Base-by-base conservation (phyloP, 2,888 invertebrate genomes). In the Cecidostiba fungosa region DNA sequence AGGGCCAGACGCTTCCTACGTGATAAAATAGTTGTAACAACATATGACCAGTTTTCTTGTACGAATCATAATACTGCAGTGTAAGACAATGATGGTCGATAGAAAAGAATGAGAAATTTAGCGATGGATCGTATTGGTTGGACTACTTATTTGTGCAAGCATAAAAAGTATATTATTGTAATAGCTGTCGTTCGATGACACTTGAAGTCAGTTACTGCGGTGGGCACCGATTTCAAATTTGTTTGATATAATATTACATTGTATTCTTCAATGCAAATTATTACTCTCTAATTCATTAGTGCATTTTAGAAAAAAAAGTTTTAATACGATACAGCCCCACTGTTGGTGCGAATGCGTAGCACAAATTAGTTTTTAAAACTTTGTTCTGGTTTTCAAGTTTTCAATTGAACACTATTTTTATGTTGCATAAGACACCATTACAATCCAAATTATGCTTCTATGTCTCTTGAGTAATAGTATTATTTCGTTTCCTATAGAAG, bases 1-100 rank as follows among this genome's bases (percentile, higher is more conserved):
- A 92, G 50, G 92, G 91, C 4, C 90, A 92, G 43, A 85, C 91
- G 74, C 88, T 93, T 85, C 93, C 93, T 70, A 90, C 82, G 88
- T 88, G 76, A 87, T 86, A 50, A 29, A 69, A 47, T 39, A 77
- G 36, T 70, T 54, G 54, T 54, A 43, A 43, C 19, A 59, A 23
- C 16, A 16, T 26, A 47, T 54, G 23, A 50, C 50, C 50, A 19
- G 4, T 50, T 19, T 50, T 16, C 50, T 72, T 54, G 50, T 23
- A 54, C 23, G 1, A 73, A 47, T 54, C 10, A 32, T n/a, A 14
- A 36, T 72, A 62, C 2, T 19, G n/a, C 8, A n/a, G 19, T 19
- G 16, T 50, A 50, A 2, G 19, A 50, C 16, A 19, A 50, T 19
- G 50, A 50, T 50, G 19, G 0, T 19, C 19, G 16, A 19, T 50